Conservation (phyloP, 2,113 vertebrate genomes). For the Hypanus sabinus region DNA sequence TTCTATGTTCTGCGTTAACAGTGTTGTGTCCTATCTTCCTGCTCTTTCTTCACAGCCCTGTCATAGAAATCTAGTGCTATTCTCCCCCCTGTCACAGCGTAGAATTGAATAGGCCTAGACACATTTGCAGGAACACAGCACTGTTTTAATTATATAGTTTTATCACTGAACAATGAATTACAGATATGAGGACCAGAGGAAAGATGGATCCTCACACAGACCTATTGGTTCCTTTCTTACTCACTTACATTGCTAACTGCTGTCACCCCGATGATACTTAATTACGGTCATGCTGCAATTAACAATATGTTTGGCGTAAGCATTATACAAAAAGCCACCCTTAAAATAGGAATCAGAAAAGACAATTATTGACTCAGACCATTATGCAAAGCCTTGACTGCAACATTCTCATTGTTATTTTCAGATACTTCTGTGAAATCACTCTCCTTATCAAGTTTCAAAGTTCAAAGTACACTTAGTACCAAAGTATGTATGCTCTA, state of each 20-base stretch:
- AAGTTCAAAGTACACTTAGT: no score
- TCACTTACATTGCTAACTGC: background rate
- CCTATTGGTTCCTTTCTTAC: background rate
- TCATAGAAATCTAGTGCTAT: background rate
- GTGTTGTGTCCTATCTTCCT: no score
- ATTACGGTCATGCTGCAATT: background rate
- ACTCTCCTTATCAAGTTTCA: no score
- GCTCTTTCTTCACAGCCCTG: no score
- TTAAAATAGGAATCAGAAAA: background rate
- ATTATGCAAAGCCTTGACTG: no score
- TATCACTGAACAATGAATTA: background rate
- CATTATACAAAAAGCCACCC: background rate
- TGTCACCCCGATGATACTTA: background rate
- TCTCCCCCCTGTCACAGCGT: background rate
- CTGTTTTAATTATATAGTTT: background rate
- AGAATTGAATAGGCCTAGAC: background rate
- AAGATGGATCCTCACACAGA: background rate
- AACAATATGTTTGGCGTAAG: background rate
- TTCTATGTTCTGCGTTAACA: no score
- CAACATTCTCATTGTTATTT: no score
- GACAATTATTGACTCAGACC: background rate
- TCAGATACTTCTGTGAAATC: no score
- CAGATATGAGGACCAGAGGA: background rate
- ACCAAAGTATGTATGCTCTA: no score
- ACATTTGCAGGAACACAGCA: background rate